Evolutionary conservation across 2,888 invertebrate genomes (phyloP), one percentile per base, ranked within the genome.

Genomic region (Metopia argyrocephala): DNA sequence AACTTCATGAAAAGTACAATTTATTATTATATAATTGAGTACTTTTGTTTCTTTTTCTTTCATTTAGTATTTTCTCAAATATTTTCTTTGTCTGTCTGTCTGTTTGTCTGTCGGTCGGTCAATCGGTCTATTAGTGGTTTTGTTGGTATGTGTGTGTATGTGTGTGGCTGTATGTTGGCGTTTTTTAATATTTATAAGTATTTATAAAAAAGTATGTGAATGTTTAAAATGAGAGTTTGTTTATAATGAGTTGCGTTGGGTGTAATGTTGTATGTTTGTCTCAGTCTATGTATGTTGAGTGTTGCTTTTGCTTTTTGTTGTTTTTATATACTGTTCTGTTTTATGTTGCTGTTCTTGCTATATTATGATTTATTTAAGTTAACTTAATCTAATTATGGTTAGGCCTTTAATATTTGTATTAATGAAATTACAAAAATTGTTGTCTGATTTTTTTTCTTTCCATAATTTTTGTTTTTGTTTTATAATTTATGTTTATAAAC

Each of bases 351-450:
- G 68, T 75, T 48, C 2, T 48, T 48, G 48, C 18, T 48, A n/a
- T n/a, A 18, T 71, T 71, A 46, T 61, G 54, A 46, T 66, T 76
- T 71, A 71, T 78, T 75, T 75, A 68, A 76, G 70, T 70, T 76
- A 78, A 78, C 78, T 78, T 78, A 78, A 78, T 68, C 78, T 78
- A 78, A 73, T 78, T 78, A 78, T 73, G 78, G 78, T 78, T 78
- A 78, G 78, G 78, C 78, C 78, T 78, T 78, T 81, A 81, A 81
- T 71, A 76, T 76, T 78, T 81, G 78, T 81, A 81, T 81, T 81
- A 81, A 81, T 78, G 78, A 81, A 78, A 81, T 81, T 81, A 81
- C 81, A 81, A 81, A 81, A 81, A 78, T 76, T 78, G 69, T 78
- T 74, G 48, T 65, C n/a, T 73, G 56, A 15, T 54, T 54, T 52